Evolutionary conservation across 2,797 vertebrate species (phyloP), one percentile per base, ranked within the genome.

Genomic region (Paguma larvata): DNA sequence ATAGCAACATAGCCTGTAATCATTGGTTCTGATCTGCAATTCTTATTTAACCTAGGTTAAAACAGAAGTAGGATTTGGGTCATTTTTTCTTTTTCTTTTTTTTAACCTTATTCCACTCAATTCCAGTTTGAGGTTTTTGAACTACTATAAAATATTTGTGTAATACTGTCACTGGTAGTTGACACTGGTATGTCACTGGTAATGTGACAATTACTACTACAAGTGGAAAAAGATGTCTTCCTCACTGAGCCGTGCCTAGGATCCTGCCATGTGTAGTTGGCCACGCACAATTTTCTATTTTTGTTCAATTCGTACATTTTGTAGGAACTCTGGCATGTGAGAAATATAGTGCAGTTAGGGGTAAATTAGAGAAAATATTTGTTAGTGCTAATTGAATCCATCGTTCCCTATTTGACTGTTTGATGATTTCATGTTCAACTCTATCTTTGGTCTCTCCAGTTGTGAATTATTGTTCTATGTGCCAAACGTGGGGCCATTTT

Each of bases 71-170:
- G 34, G 95, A 85, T 8, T n/a, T 68, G 34, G 13, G 10, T 51
- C 21, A 25, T 27, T 90, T 85, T 93, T 87, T 46, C 13, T 48
- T 48, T 46, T 48, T 12, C 14, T 51, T 16, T 27, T 72, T 72
- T 44, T 44, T 75, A 1, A 83, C 18, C 27, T 72, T 72, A 11
- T 75, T 86, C 51, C 32, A 23, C 44, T 65, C 73, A 84, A 53
- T 90, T 98, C 73, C 34, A 77, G 5, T 83, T 73, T 51, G 23
- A 63, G 25, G 62, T 73, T 48, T 83, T 85, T 96, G 65, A 94
- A 59, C 46, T 83, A 32, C 75, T 88, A 2, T 94, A 68, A 72
- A 85, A 56, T 97, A 70, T 73, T 70, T 82, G 30, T 72, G 44
- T 62, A 87, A 62, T 68, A 30, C 62, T 83, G 23, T 46, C 21